These are phyloP conservation scores for Altica lythri DNA, from an alignment of 2,888 invertebrate genomes.

Conservation along the genomic window DNA sequence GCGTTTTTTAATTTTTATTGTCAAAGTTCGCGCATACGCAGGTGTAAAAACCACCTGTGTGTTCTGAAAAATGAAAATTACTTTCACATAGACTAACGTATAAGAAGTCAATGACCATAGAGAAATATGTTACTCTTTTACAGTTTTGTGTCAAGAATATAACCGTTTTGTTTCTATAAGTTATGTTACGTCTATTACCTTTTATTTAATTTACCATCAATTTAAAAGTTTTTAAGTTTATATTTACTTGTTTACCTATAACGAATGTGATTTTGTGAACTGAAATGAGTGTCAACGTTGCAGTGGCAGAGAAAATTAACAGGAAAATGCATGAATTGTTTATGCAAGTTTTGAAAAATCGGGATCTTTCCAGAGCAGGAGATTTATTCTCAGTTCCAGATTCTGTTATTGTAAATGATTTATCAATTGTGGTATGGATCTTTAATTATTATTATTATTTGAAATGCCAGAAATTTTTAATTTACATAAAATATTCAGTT, in stretches of 20 bases:
- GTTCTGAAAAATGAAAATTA: conserved; percentile 15
- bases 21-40: no score
- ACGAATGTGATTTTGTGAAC: conserved; percentile 5
- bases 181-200: no score
- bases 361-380: conserved; percentile 88
- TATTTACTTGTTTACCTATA: neutral
- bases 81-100: conserved; percentile 2
- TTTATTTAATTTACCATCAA: no score
- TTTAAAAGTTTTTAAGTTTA: neutral
- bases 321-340: conserved; percentile 87
- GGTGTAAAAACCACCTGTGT: conserved; percentile 33
- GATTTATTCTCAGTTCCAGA: conserved; percentile 89
- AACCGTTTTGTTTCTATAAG: conserved; percentile 24
- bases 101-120: conserved; percentile 39
- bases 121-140: conserved; percentile 39
- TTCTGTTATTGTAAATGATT: conserved; percentile 81
- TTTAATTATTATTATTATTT: neutral
- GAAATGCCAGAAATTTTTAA: neutral
- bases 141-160: conserved; percentile 33
- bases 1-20: no score
- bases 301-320: conserved; percentile 41
- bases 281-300: conserved; percentile 39
- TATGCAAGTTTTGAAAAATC: conserved; percentile 85
- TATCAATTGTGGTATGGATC: conserved; percentile 79
- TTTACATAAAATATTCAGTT: neutral